A percentile compares a stretch with the other conserved stretches of the same genome.
These are phyloP conservation scores for Pardalotus punctatus DNA, from an alignment of 2,113 vertebrate species.

Conservation along the genomic window DNA sequence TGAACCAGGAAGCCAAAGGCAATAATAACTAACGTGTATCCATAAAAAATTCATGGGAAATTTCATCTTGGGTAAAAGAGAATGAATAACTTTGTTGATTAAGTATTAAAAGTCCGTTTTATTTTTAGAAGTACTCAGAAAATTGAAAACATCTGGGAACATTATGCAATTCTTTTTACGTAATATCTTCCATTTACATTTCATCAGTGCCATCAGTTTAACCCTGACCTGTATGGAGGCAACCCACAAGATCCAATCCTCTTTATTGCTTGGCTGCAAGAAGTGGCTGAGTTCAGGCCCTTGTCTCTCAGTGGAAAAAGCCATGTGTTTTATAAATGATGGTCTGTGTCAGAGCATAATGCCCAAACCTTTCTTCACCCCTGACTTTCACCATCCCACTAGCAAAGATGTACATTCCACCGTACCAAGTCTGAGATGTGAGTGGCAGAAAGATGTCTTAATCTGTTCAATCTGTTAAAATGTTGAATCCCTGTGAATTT, in stretches of 20 bases:
- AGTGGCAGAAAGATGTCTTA: neutral
- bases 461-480: neutral
- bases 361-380: neutral
- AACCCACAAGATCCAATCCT: neutral
- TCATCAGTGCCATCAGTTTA: constrained; percentile 12
- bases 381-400: neutral
- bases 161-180: constrained; percentile 52
- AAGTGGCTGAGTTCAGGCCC: neutral
- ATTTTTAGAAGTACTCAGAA: constrained; percentile 66
- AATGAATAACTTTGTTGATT: constrained; percentile 63
- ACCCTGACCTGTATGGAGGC: neutral
- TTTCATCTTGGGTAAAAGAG: constrained; percentile 44
- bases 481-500: neutral
- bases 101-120: constrained; percentile 66
- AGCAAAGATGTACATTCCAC: neutral
- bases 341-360: neutral
- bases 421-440: neutral
- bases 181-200: constrained; percentile 49
- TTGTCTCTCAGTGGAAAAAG: neutral
- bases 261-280: neutral
- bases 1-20: constrained; percentile 28
- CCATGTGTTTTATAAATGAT: neutral
- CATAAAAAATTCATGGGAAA: constrained; percentile 51
- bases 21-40: constrained; percentile 16
- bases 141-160: constrained; percentile 65